These are phyloP conservation scores for Poecilia velifera DNA, from an alignment of 2,797 vertebrate genomes.

Conservation along the genomic window DNA sequence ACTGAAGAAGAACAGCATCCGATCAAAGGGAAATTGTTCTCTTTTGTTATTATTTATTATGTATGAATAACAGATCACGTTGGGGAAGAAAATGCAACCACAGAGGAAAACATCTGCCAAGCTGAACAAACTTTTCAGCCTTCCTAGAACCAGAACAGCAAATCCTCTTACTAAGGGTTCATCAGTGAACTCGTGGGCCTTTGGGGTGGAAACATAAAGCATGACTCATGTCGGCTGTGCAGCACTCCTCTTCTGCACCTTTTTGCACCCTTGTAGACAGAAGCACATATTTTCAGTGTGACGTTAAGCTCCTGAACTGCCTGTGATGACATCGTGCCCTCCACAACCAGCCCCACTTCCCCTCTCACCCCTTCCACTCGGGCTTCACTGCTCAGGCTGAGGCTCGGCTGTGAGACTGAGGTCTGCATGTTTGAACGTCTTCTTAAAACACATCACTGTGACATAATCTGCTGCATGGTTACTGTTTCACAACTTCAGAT, in stretches of 20 bases:
- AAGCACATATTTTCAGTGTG: constrained; percentile 43
- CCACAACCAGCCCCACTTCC: neutral
- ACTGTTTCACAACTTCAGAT: constrained; percentile 6
- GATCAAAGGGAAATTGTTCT: constrained; percentile 8
- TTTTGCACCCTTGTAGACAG: constrained; percentile 38
- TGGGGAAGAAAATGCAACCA: constrained; percentile 2
- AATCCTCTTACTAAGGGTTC: constrained; percentile 1
- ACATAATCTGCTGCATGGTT: neutral
- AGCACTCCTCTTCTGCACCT: constrained; percentile 1
- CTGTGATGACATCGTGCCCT: constrained; percentile 40
- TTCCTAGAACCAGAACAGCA: constrained; percentile 7
- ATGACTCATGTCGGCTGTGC: constrained; percentile 24
- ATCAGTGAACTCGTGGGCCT: constrained; percentile 17
- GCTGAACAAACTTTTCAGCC: constrained; percentile 1
- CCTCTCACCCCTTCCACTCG: neutral
- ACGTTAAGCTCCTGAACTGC: constrained; percentile 23
- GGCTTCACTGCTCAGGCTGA: constrained; percentile 32
- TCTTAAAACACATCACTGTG: constrained; percentile 13
- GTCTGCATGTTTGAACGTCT: constrained; percentile 34
- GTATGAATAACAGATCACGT: constrained; percentile 17
- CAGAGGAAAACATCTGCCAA: neutral
- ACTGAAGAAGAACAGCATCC: constrained; percentile 39
- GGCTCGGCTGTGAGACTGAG: constrained; percentile 26
- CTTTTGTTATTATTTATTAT: constrained; percentile 2
- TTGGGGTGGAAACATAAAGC: constrained; percentile 32